Conservation (phyloP, 2,113 vertebrate species). For the Trematocara marginatum region DNA sequence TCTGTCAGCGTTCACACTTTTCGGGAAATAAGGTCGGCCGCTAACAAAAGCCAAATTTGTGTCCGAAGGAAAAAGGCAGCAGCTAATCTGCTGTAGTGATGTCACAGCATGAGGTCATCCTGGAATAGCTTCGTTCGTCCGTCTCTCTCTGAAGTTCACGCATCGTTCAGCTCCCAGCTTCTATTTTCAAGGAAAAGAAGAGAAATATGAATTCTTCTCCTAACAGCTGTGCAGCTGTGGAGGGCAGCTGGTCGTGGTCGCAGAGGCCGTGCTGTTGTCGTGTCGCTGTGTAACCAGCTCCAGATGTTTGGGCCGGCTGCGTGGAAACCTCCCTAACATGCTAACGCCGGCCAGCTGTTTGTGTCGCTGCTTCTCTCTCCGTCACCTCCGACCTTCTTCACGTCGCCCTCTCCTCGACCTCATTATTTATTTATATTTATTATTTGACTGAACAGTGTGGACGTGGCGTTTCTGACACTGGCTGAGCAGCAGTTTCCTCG, state of each 20-base stretch:
- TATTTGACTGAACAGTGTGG: background rate
- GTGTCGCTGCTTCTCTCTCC: background rate
- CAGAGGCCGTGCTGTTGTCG: background rate
- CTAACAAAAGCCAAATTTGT: background rate
- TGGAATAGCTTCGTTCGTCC: fast-evolving
- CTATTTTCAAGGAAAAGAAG: background rate
- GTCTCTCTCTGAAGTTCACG: background rate
- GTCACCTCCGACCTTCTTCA: background rate
- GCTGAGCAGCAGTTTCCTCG: background rate
- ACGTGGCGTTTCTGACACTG: background rate
- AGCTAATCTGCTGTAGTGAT: background rate
- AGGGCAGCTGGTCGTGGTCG: background rate
- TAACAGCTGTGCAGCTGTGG: background rate
- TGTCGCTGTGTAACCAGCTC: conserved; percentile 15
- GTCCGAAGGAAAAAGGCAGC: background rate
- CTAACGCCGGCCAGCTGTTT: background rate
- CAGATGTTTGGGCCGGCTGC: conserved; percentile 28
- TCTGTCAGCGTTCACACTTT: background rate
- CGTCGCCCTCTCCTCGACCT: background rate
- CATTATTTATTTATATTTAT: background rate
- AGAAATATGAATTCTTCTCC: background rate
- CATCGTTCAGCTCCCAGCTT: background rate
- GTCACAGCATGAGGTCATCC: background rate
- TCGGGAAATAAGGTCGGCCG: background rate
- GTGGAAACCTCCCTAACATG: background rate